Conservation (phyloP, 2,113 vertebrate genomes). For the Hippocampus barbouri region DNA sequence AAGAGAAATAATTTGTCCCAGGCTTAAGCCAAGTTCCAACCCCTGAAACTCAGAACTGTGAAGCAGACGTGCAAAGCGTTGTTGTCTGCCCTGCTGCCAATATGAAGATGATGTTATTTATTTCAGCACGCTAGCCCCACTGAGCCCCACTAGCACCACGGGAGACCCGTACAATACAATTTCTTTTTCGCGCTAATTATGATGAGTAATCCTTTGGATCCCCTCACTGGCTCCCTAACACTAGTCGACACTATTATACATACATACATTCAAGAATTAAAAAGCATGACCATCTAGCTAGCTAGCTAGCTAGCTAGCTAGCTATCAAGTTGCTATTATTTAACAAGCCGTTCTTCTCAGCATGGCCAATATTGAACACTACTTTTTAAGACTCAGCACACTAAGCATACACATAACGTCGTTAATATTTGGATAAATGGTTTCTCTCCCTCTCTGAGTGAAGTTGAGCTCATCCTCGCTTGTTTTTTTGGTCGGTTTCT, state of each 20-base stretch:
- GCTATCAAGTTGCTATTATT: constrained; percentile 67
- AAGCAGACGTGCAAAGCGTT: no score
- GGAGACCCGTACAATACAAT: no score
- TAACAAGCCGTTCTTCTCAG: constrained; percentile 69
- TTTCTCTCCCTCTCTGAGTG: constrained; percentile 45
- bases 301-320: constrained; percentile 48
- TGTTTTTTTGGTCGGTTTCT: constrained; percentile 43
- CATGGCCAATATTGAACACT: constrained; percentile 57
- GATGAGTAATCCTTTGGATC: no score
- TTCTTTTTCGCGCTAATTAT: no score
- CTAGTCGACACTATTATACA: no score
- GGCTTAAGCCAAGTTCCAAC: neutral
- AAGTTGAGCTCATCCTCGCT: constrained; percentile 58
- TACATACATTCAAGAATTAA: no score
- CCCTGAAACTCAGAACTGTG: neutral
- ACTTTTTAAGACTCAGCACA: constrained; percentile 72
- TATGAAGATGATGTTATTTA: no score
- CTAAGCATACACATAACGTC: constrained; percentile 53
- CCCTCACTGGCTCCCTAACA: no score
- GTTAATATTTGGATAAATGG: constrained; percentile 75
- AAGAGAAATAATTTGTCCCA: neutral
- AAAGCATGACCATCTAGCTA: constrained; percentile 20
- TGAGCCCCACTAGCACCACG: no score
- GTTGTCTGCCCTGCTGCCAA: no score
- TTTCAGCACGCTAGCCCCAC: no score